Base-by-base conservation (phyloP, 2,113 vertebrate genomes). In the Epinephelus cyanopodus region DNA sequence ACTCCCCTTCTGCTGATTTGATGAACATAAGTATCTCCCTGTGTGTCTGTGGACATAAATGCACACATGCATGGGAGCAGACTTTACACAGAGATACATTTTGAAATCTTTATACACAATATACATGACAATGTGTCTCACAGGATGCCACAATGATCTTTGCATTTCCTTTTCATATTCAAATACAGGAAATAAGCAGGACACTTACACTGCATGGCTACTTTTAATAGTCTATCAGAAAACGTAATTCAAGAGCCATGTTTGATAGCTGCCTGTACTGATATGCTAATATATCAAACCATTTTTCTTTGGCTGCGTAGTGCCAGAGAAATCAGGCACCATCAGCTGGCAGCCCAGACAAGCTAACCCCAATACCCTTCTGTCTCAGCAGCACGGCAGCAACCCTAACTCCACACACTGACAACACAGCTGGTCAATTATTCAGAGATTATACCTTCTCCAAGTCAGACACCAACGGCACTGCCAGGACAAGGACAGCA, bases 341-440 rank as follows among this genome's bases (percentile, higher is more conserved):
- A 50, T 83, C 74, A 82, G 71, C 65, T 45, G 74, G 13, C 75
- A 84, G 56, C 71, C 45, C 65, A 82, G 69, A 84, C 83, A 52
- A 45, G 18, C 76, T 82, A 79, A 85, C 84, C 84, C 86, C 52
- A 62, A 61, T 68, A 86, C 64, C 76, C 45, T 48, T 72, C 77
- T 77, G 82, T 56, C 50, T 87, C 29, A 64, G 63, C 29, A 67
- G 63, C 50, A 27, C 9, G 50, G 71, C 78, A 48, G 86, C 85
- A 90, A 88, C 70, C 60, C 73, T 66, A 76, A 90, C 79, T 74
- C 57, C 52, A 61, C 79, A 65, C 4, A 21, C 77, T 66, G 88
- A 87, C 86, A 79, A 63, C 87, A 83, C 89, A 84, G 85, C 81
- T 76, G 77, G 82, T 93, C 85, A 93, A 94, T 94, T 91, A 94